Conservation (phyloP, 2,797 vertebrate species). For the Silurus aristotelis region DNA sequence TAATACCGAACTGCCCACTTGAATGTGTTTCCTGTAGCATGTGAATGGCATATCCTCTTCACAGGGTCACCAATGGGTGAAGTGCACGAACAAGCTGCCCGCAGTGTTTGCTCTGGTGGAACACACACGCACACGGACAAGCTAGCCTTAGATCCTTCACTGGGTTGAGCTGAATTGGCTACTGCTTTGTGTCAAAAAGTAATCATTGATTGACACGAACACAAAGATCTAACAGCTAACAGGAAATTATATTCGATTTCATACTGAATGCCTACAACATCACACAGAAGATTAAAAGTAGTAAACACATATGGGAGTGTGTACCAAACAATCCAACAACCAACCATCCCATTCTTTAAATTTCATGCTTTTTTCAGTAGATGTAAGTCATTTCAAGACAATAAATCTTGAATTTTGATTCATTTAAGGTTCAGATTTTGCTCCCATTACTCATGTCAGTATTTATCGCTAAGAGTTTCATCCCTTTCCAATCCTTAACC, state of each 20-base stretch:
- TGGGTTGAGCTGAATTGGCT: constrained; percentile 16
- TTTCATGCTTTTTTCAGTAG: not conserved
- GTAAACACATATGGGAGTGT: not conserved
- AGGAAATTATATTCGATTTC: constrained; percentile 3
- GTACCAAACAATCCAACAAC: not conserved
- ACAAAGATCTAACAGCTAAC: not conserved
- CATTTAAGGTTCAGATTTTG: constrained; percentile 12
- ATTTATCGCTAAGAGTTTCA: constrained; percentile 44
- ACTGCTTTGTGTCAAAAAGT: constrained; percentile 10
- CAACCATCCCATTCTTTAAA: not conserved
- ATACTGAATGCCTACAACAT: not conserved
- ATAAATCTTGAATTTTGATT: not conserved
- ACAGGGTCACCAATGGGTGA: constrained; percentile 36
- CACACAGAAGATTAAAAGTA: not conserved
- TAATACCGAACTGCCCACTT: constrained; percentile 6
- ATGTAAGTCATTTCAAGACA: not conserved
- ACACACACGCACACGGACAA: constrained; percentile 16
- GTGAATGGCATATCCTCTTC: constrained; percentile 40
- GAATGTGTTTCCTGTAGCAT: constrained; percentile 26
- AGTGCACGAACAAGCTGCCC: constrained; percentile 24
- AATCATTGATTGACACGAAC: constrained; percentile 13
- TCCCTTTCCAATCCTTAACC: constrained; percentile 41
- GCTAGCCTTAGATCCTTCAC: constrained; percentile 24
- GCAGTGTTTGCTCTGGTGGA: constrained; percentile 25
- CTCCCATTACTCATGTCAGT: constrained; percentile 24